Evolutionary conservation across 2,888 invertebrate genomes (phyloP), one percentile per base, ranked within the genome.

Genomic region (Papilio protenor): DNA sequence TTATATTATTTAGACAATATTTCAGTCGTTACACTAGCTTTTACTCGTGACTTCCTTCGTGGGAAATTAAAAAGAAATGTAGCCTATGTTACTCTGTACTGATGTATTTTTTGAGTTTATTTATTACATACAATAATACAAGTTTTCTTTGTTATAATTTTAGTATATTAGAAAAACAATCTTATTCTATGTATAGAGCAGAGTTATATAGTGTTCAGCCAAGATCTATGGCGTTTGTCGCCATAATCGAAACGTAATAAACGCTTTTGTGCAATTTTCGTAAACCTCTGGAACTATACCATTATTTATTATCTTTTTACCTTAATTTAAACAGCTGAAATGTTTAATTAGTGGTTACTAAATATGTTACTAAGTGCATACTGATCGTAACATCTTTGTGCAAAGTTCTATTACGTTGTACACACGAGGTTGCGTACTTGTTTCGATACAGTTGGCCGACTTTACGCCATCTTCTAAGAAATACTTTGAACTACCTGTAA

Each of bases 391-490:
- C 66, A 6, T 33, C 12, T 33, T 18, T 69, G 40, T 66, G 66
- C 33, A 52, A 52, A 69, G 45, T 55, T 55, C n/a, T 52, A n/a
- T 75, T 75, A 33, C 75, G 66, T 40, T 23, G 75, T 75, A 66
- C 27, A 69, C 55, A 55, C 77, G 66, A 64, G 57, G 77, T 77
- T 77, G 40, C 45, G 74, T 71, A 69, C 66, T 21, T 40, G 66
- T 66, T 64, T 66, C 64, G 64, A 33, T 78, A 61, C 77, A 75
- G 77, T 75, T 61, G 45, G 59, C 49, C 49, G 52, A 61, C 70
- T 75, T 77, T 77, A 71, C 74, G 74, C 49, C 73, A 77, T 77
- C 77, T 33, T 59, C 74, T 69, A 12, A 11, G 73, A 47, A 57
- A 59, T 73, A 40, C 45, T 73, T 10, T 73, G 52, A 57, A 55